phyloP scores from a whole-genome alignment of 2,113 vertebrate species.

The Colinus virginianus region DNA sequence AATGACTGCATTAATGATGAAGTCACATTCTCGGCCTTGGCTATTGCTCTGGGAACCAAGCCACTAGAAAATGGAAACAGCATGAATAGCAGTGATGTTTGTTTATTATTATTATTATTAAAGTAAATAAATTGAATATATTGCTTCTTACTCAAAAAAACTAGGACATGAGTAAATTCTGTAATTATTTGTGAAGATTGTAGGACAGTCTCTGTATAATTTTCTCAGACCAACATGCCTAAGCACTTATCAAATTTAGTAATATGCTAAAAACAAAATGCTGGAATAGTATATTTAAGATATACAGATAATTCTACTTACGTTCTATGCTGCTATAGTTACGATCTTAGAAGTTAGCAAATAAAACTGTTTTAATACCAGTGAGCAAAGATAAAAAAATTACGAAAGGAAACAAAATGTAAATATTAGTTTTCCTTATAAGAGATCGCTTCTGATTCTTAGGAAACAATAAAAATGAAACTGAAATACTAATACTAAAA shows the following conservation, averaged over 20 bases:
- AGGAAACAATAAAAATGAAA: not conserved
- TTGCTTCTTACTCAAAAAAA: not conserved
- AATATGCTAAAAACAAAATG: not conserved
- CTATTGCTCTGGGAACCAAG: not conserved
- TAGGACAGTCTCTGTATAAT: not conserved
- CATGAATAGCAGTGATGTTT: not conserved
- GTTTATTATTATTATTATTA: not conserved
- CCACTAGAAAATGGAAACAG: slow-evolving; percentile 22
- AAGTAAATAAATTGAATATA: not conserved
- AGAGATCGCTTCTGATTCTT: not conserved
- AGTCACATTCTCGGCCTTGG: not conserved
- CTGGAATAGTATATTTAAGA: not conserved
- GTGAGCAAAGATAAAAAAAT: not conserved
- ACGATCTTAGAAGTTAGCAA: not conserved
- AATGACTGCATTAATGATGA: not conserved
- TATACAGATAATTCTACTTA: not conserved
- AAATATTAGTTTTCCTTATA: not conserved
- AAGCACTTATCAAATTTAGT: not conserved
- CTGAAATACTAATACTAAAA: not conserved
- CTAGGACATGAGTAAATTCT: not conserved
- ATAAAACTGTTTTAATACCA: not conserved
- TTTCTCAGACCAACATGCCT: not conserved
- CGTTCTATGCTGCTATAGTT: not conserved
- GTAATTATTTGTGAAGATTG: not conserved
- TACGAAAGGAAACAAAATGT: not conserved